A percentile compares a stretch with the other conserved stretches of the same genome.
Conservation (phyloP, 2,797 vertebrate species). For the Gambelia wislizenii region DNA sequence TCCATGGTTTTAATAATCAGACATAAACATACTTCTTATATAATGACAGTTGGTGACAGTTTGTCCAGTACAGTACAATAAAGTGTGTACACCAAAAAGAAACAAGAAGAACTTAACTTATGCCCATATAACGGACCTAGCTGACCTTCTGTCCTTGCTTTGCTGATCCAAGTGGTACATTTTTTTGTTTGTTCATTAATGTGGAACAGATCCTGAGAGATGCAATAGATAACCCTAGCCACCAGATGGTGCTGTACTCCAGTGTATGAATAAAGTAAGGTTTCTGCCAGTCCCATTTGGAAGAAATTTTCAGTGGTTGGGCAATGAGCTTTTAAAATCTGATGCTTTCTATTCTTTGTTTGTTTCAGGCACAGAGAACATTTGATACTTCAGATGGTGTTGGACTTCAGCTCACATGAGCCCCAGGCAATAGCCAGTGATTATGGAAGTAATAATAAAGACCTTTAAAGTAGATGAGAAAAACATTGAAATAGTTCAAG, state of each 20-base stretch:
- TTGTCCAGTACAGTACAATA: background rate
- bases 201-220: background rate
- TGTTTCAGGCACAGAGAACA: too few species aligned
- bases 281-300: background rate
- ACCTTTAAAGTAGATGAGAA: too few species aligned
- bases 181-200: background rate
- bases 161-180: too few species aligned
- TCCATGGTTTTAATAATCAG: background rate
- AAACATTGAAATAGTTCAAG: too few species aligned
- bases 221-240: constrained; percentile 39
- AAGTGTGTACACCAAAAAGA: background rate
- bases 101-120: background rate
- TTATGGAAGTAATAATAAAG: too few species aligned
- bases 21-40: background rate
- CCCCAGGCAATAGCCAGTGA: too few species aligned
- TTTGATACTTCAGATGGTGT: too few species aligned
- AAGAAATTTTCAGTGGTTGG: background rate
- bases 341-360: background rate
- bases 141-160: background rate
- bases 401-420: too few species aligned
- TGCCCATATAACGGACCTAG: too few species aligned
- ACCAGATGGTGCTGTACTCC: constrained; percentile 70
- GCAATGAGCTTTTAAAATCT: background rate
- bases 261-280: constrained; percentile 11
- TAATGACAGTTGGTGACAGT: background rate